Evolutionary conservation across 2,888 invertebrate species (phyloP), one percentile per base, ranked within the genome.

Genomic region (Nesidiocoris tenuis): DNA sequence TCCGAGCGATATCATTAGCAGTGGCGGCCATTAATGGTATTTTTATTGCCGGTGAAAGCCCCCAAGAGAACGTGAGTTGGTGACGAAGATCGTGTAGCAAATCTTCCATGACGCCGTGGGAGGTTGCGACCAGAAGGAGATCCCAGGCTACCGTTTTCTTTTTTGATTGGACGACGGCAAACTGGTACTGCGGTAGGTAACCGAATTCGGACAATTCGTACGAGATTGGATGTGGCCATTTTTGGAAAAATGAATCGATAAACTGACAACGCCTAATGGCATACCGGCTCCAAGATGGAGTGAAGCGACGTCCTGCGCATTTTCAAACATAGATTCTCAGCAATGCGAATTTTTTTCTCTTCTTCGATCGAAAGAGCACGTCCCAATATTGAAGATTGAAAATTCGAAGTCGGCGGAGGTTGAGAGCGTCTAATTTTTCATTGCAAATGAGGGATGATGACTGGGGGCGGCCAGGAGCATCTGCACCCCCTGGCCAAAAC

Each of bases 41-140:
- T 39, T 39, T 39, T 39, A 39, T 39, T 7, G 39, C 5, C 39
- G 39, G 39, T 39, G 39, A 39, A 39, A 39, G 39, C 39, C 39
- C 39, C 39, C 5, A 39, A 39, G 39, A 39, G 39, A 39, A 39
- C 39, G 39, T 39, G 39, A 39, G 39, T 39, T 39, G 39, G 39
- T 39, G 39, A 39, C 39, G 39, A 39, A 39, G 39, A 39, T 39
- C 39, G 39, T 39, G 24, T 64, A 12, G 64, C 64, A 64, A 64
- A 64, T 64, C 64, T 64, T 24, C n/a, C 5, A 21, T 12, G 22
- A 64, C 64, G n/a, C 16, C 64, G 64, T 64, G 64, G 64, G 64
- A 1, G 64, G 64, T 64, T 64, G 64, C 5, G 24, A 12, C 12
- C 39, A 39, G 39, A 9, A 64, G 64, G 22, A 1, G 23, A 23